Conservation (phyloP, 1,140 invertebrate species). For the Zaprionus capensis region DNA sequence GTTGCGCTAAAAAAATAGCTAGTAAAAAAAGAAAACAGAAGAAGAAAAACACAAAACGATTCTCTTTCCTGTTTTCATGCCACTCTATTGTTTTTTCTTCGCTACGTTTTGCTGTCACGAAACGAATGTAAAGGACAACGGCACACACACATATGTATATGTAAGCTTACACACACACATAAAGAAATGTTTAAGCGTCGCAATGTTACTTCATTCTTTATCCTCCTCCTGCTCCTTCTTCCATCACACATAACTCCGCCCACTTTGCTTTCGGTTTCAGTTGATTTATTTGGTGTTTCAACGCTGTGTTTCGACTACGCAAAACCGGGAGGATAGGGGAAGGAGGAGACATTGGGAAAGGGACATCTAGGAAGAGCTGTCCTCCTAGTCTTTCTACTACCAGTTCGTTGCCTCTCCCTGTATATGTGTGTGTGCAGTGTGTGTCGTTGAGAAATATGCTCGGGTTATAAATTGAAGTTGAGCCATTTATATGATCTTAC, state of each 20-base stretch:
- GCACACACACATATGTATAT: conserved; percentile 14
- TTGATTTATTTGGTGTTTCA: conserved; percentile 76
- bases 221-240: conserved; percentile 2
- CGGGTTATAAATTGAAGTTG: conserved; percentile 75
- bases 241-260: conserved; percentile 25
- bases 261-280: conserved; percentile 67
- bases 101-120: conserved; percentile 42
- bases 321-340: conserved; percentile 5
- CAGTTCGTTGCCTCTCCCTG: background rate
- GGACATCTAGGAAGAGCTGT: background rate
- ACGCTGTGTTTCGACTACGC: conserved; percentile 31
- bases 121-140: conserved; percentile 30
- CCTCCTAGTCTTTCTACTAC: conserved; percentile 21
- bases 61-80: conserved; percentile 34
- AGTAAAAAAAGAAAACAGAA: conserved; percentile 4
- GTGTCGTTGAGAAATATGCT: conserved; percentile 55
- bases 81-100: conserved; percentile 36
- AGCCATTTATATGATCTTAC: conserved; percentile 76
- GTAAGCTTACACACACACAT: background rate
- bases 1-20: background rate
- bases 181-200: conserved; percentile 40
- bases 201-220: conserved; percentile 31
- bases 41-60: conserved; percentile 33
- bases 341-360: background rate
- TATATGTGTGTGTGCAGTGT: conserved; percentile 5